Evolutionary conservation across 2,888 invertebrate genomes (phyloP).

Genomic region (Tipula helvola): DNA sequence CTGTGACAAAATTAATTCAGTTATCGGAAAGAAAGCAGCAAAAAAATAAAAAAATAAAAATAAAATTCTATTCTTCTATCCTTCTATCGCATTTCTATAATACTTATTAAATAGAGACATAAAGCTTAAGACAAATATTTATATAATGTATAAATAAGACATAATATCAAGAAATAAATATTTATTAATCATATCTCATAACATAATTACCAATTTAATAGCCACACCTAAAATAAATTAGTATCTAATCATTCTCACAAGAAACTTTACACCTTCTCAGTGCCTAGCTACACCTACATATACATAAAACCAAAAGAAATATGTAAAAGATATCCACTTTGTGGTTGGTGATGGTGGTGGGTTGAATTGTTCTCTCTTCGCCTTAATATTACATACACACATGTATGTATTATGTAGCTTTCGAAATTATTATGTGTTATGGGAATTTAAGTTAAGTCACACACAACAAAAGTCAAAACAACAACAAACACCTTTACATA

Average conservation of each 20-base stretch:
- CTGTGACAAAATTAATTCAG: neutral
- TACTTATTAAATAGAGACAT: neutral
- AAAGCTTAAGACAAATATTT: neutral
- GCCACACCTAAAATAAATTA: neutral
- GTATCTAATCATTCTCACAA: neutral
- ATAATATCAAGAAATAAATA: neutral
- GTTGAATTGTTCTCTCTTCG: neutral
- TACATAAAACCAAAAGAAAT: neutral
- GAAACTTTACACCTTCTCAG: neutral
- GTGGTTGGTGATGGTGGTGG: neutral
- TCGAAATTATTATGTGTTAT: neutral
- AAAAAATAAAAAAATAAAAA: neutral
- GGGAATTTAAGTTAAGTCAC: neutral
- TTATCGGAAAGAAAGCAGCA: neutral
- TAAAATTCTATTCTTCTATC: neutral
- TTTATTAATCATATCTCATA: neutral
- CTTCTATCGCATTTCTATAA: neutral
- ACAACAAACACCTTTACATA: neutral
- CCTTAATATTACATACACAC: neutral
- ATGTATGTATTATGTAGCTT: neutral
- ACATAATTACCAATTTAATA: constrained; percentile 4
- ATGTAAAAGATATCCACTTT: neutral
- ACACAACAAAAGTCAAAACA: neutral
- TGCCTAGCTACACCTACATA: neutral
- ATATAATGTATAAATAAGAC: neutral